phyloP scores from a whole-genome alignment of 2,113 vertebrate genomes.

The Romanogobio albipinnatus region DNA sequence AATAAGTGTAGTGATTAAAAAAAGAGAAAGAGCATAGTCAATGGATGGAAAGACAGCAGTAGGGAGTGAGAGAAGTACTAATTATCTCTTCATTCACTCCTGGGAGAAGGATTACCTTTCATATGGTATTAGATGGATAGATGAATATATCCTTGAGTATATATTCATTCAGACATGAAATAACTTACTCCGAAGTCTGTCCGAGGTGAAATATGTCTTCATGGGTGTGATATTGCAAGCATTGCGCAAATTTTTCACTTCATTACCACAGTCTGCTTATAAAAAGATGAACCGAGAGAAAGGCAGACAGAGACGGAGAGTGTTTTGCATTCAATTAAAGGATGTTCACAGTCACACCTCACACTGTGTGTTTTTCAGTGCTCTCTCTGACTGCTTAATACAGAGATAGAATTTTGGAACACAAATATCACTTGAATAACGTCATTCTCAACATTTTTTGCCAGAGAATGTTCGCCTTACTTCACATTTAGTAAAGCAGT shows the following conservation, averaged over 20 bases:
- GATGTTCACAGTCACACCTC: background rate
- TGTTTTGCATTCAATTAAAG: constrained; percentile 31
- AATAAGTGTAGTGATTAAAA: constrained; percentile 22
- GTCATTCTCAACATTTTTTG: background rate
- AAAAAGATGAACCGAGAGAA: background rate
- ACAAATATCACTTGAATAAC: background rate
- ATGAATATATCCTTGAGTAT: constrained; percentile 28
- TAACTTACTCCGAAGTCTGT: constrained; percentile 23
- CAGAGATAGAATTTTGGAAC: background rate
- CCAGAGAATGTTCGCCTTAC: background rate
- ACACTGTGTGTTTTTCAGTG: background rate
- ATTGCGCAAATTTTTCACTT: background rate
- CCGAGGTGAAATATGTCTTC: constrained; percentile 33
- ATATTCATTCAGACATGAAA: constrained; percentile 35
- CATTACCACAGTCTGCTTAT: constrained; percentile 31
- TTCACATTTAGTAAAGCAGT: background rate
- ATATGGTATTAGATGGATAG: constrained; percentile 14
- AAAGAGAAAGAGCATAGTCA: background rate
- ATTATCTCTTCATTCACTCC: constrained; percentile 30
- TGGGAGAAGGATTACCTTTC: constrained; percentile 29
- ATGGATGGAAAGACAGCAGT: background rate
- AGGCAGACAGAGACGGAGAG: background rate
- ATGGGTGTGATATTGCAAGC: constrained; percentile 33
- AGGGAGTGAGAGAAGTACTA: constrained; percentile 31
- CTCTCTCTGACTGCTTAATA: background rate